A percentile compares a stretch with the other conserved stretches of the same genome.
Conservation (phyloP, 2,888 invertebrate genomes). For the Tetropium fuscum region DNA sequence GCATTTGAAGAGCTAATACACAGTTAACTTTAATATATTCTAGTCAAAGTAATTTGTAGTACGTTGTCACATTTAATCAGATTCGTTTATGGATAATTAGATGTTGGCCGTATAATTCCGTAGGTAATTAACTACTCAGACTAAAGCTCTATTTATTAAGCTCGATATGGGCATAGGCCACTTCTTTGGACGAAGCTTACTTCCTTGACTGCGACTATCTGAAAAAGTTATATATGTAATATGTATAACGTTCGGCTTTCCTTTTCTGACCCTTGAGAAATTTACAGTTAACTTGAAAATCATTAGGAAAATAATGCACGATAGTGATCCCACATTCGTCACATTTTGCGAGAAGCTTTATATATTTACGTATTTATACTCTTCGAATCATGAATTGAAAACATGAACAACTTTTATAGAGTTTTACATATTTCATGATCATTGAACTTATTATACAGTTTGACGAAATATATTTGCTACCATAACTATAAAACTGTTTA, state of each 20-base stretch:
- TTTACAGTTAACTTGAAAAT: background rate
- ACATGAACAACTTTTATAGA: too few relatives aligned
- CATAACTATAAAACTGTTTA: too few relatives aligned
- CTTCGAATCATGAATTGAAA: too few relatives aligned
- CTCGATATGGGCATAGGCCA: slow-evolving; percentile 34
- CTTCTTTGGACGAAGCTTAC: slow-evolving; percentile 25
- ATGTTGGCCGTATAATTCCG: slow-evolving; percentile 29
- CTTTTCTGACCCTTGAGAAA: background rate
- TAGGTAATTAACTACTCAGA: slow-evolving; percentile 32
- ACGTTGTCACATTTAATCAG: slow-evolving; percentile 27
- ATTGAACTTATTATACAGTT: too few relatives aligned
- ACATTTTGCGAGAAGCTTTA: too few relatives aligned
- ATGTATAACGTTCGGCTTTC: background rate
- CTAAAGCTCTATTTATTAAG: slow-evolving; percentile 33
- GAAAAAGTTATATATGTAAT: slow-evolving; percentile 13
- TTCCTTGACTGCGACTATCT: slow-evolving; percentile 26
- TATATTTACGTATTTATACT: too few relatives aligned
- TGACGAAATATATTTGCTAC: too few relatives aligned
- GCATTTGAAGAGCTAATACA: slow-evolving; percentile 28
- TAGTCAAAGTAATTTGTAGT: slow-evolving; percentile 32
- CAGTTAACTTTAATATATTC: slow-evolving; percentile 39
- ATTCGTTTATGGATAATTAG: slow-evolving; percentile 39
- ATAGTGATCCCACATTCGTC: too few relatives aligned
- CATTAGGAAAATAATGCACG: too few relatives aligned
- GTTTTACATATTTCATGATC: too few relatives aligned